Percentiles rank a stretch among this genome's conserved stretches.
phyloP scores from a whole-genome alignment of 2,113 vertebrate genomes.

The Podarcis raffonei region DNA sequence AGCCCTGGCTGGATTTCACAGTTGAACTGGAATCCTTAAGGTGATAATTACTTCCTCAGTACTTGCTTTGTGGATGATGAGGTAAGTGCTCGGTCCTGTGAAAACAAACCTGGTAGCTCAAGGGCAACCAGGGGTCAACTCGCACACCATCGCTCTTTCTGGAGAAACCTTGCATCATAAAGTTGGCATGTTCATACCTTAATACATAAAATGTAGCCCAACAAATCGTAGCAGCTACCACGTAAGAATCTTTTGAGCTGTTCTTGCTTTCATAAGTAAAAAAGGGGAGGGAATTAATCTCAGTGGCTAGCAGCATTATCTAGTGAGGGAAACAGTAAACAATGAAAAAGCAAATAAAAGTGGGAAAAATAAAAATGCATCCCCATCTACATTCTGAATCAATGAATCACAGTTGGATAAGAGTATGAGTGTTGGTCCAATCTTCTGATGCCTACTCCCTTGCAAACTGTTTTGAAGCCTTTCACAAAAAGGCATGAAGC shows the following conservation, averaged over 20 bases:
- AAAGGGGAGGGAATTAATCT: too few relatives aligned
- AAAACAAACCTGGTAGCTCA: conserved; percentile 3
- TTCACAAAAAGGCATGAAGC: background rate
- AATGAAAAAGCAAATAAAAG: too few relatives aligned
- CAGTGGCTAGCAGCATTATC: background rate
- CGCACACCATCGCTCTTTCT: background rate
- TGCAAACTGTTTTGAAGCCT: background rate
- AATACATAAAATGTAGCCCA: background rate
- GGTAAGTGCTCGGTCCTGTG: background rate
- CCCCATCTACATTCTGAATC: background rate
- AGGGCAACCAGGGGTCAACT: background rate
- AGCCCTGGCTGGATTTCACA: background rate
- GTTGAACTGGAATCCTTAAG: background rate
- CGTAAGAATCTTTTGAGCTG: background rate
- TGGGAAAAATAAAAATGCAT: background rate
- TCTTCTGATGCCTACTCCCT: background rate
- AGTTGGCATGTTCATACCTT: background rate
- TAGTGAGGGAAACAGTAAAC: background rate
- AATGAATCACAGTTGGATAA: background rate
- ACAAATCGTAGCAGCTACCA: background rate
- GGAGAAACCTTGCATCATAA: background rate
- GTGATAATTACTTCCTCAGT: conserved; percentile 21
- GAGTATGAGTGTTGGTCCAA: background rate
- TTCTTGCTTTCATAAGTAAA: background rate
- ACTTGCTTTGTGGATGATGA: conserved; percentile 4